Conservation (phyloP, 2,888 invertebrate genomes). For the Leucozona laternaria region DNA sequence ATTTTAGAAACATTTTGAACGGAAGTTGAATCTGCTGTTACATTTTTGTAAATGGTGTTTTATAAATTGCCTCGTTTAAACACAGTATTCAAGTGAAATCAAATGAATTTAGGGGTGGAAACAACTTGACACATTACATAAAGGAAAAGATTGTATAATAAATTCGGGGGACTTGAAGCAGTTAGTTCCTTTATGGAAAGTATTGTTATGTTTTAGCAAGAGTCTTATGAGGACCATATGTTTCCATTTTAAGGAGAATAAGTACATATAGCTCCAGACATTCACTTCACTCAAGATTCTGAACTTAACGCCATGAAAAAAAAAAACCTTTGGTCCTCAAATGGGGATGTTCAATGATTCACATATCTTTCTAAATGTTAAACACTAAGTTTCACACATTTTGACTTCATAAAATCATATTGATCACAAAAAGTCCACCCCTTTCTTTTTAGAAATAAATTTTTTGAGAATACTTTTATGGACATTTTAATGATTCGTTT, state of each 20-base stretch:
- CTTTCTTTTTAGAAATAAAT: not conserved
- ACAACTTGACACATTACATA: not conserved
- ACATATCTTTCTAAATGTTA: not conserved
- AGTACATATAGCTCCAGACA: not conserved
- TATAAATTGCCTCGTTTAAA: not conserved
- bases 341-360: not conserved
- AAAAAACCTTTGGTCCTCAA: too few relatives aligned
- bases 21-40: conserved; percentile 2
- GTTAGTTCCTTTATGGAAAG: too few relatives aligned
- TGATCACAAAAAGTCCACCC: not conserved
- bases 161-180: too few relatives aligned
- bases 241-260: not conserved
- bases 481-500: not conserved
- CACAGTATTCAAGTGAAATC: not conserved
- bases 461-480: conserved; percentile 1
- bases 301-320: not conserved
- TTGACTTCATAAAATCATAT: not conserved
- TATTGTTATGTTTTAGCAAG: too few relatives aligned
- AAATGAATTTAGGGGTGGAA: not conserved
- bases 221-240: not conserved
- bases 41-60: not conserved
- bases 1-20: not conserved
- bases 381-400: not conserved
- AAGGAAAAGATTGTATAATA: too few relatives aligned
- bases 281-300: not conserved